Conservation (phyloP, 2,888 invertebrate species). For the Clepsis dumicolana region DNA sequence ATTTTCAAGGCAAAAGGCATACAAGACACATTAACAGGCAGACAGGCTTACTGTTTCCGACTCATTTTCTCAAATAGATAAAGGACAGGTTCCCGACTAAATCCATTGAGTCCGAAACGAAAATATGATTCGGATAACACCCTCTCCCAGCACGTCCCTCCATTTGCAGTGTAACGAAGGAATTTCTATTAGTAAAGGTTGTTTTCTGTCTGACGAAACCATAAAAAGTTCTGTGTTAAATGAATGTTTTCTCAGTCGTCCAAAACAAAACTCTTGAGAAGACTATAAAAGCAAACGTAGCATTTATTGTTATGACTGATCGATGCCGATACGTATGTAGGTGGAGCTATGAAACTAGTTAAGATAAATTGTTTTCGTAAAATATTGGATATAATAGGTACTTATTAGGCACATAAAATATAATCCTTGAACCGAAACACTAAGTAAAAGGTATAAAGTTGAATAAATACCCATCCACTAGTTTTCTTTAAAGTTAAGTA, state of each 20-base stretch:
- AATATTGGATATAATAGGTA: neutral
- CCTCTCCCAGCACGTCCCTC: slow-evolving; percentile 76
- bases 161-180: slow-evolving; percentile 79
- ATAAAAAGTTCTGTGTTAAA: slow-evolving; percentile 78
- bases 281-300: slow-evolving; percentile 69
- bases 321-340: slow-evolving; percentile 55
- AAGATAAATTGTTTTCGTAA: neutral
- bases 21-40: no score
- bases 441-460: no score
- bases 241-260: slow-evolving; percentile 71
- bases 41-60: slow-evolving; percentile 8
- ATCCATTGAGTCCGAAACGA: slow-evolving; percentile 71
- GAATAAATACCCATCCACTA: no score
- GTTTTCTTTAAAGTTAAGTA: no score
- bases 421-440: no score
- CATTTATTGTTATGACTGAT: slow-evolving; percentile 65
- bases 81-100: slow-evolving; percentile 60
- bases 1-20: neutral
- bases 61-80: slow-evolving; percentile 40
- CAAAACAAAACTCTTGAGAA: slow-evolving; percentile 69
- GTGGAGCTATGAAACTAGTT: slow-evolving; percentile 12
- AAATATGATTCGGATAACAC: slow-evolving; percentile 76
- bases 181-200: slow-evolving; percentile 81
- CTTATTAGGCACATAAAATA: no score
- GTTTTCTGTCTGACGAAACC: slow-evolving; percentile 76